Conservation (phyloP, 2,113 vertebrate species). For the Myodes glareolus region DNA sequence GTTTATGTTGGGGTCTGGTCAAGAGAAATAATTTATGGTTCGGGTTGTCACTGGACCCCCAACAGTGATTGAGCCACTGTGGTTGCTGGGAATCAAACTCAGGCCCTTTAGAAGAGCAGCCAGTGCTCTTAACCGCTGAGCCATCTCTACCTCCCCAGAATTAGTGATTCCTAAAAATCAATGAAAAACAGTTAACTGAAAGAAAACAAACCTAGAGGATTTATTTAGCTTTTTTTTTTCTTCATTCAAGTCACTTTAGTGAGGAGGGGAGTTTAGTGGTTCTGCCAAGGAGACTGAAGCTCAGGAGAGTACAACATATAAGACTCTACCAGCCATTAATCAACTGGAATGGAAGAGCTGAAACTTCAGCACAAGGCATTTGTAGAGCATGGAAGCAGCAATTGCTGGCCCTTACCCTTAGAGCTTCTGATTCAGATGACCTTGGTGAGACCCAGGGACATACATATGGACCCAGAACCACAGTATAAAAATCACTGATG, state of each 20-base stretch:
- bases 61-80: too few species aligned
- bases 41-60: too few species aligned
- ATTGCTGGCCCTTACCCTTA: background rate
- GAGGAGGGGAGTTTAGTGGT: background rate
- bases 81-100: background rate
- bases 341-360: background rate
- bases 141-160: background rate
- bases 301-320: background rate
- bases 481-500: background rate
- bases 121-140: background rate
- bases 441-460: background rate
- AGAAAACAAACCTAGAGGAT: background rate
- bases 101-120: background rate
- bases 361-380: background rate
- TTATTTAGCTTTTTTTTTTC: background rate
- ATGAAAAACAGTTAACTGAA: background rate
- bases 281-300: background rate
- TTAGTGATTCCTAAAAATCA: constrained; percentile 17
- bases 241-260: background rate
- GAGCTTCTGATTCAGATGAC: background rate
- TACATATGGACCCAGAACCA: background rate
- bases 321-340: constrained; percentile 4
- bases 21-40: too few species aligned
- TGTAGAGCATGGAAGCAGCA: background rate
- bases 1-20: too few species aligned